Base-by-base conservation (phyloP, 1,140 invertebrate genomes). In the Zaprionus tsacasi region DNA sequence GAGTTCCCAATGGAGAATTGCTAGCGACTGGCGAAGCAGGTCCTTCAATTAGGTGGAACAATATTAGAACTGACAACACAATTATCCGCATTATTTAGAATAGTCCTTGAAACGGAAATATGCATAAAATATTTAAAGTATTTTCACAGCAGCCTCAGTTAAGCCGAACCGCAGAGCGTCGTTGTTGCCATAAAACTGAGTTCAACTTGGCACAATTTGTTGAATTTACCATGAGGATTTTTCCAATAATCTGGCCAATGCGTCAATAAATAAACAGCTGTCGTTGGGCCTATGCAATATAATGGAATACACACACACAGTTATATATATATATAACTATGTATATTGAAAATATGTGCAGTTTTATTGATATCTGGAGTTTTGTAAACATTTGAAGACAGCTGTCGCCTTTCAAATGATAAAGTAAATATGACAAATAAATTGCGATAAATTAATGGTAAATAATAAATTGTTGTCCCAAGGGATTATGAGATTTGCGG, bases 251-350 rank as follows among this genome's bases (percentile, higher is more conserved):
- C 45, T 50, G 12, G 35, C 21, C 21, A 38, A 45, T 45, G 65
- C 40, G 30, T 35, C 25, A 57, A 54, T 38, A 25, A 21, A 40
- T 17, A 66, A 50, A 59, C 64, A 72, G 64, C 43, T 72, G 70
- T 72, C 35, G 21, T 25, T 56, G 21, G 8, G 45, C 17, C 17
- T 25, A 25, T 50, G 15, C 15, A 50, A 25, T 50, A 25, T 50
- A 17, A 21, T 48, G 17, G 10, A 15, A 48, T 11, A 40, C 38
- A 40, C 12, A 40, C 38, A 40, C 12, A 13, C 12, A 13, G 0
- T 40, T n/a, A 15, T 45, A 45, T 15, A 6, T 13, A 45, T 6
- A 15, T 33, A 52, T 36, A 54, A 54, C 2, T 15, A 43, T 55
- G 55, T 25, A 35, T 56, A 35, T 64, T 36, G 17, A 27, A 12